These are phyloP conservation scores for Sericinus montela DNA, from an alignment of 2,888 invertebrate species.

Conservation along the genomic window DNA sequence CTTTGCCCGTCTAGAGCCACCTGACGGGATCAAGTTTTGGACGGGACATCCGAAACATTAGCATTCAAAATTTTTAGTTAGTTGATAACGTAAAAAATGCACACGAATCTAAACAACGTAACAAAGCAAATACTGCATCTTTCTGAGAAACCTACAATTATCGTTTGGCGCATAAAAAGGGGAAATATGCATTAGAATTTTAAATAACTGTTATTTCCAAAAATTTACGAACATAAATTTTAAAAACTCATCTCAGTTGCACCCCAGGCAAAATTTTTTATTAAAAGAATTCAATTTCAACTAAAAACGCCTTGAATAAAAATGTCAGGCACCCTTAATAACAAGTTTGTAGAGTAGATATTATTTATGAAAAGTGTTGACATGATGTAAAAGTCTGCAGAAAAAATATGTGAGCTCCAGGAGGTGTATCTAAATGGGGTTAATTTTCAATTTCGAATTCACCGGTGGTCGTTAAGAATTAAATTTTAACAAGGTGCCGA, in stretches of 20 bases:
- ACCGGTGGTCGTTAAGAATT: conserved; percentile 70
- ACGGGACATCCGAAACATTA: conserved; percentile 46
- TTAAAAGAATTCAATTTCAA: conserved; percentile 64
- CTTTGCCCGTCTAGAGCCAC: conserved; percentile 52
- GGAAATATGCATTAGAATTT: conserved; percentile 42
- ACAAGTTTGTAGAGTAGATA: conserved; percentile 67
- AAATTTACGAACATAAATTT: conserved; percentile 57
- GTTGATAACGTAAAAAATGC: conserved; percentile 32
- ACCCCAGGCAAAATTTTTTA: conserved; percentile 61
- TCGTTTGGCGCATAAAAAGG: conserved; percentile 16
- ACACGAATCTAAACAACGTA: conserved; percentile 14
- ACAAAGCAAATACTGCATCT: conserved; percentile 24
- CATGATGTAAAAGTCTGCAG: conserved; percentile 53
- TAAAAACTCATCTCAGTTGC: conserved; percentile 54
- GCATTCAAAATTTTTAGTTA: conserved; percentile 46
- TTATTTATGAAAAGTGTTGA: conserved; percentile 74
- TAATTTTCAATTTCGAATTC: conserved; percentile 73
- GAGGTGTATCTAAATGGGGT: conserved; percentile 69
- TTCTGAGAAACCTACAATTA: conserved; percentile 18
- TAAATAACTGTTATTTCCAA: conserved; percentile 42
- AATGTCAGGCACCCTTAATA: conserved; percentile 71
- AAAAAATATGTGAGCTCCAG: conserved; percentile 56
- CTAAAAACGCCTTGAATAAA: conserved; percentile 63
- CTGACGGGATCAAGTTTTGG: conserved; percentile 63
- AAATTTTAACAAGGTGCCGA: conserved; percentile 43